A percentile compares a stretch with the other conserved stretches of the same genome.
phyloP scores from a whole-genome alignment of 2,113 vertebrate genomes.

The Ascaphus truei region DNA sequence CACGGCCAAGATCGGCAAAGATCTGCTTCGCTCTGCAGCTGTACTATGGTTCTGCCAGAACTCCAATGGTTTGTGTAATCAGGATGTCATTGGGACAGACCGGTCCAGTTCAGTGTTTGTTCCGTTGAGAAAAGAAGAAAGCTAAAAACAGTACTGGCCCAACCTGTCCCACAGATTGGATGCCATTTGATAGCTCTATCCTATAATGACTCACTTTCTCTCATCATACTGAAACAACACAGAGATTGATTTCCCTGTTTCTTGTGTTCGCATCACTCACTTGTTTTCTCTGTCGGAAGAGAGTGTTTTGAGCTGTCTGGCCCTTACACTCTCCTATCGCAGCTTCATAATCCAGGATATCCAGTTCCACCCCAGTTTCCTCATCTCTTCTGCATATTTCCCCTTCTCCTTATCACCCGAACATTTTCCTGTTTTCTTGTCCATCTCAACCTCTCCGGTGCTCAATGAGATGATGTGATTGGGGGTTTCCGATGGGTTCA shows the following conservation, averaged over 20 bases:
- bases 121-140: too few relatives aligned
- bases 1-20: too few relatives aligned
- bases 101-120: too few relatives aligned
- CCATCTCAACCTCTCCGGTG: slow-evolving; percentile 34
- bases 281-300: background rate
- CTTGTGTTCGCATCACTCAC: background rate
- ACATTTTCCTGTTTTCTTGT: slow-evolving; percentile 59
- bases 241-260: background rate
- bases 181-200: too few relatives aligned
- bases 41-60: too few relatives aligned
- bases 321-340: background rate
- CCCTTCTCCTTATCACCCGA: slow-evolving; percentile 47
- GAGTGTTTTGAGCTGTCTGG: slow-evolving; percentile 10
- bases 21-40: too few relatives aligned
- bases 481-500: slow-evolving; percentile 41
- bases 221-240: too few relatives aligned
- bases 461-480: slow-evolving; percentile 25
- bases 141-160: too few relatives aligned
- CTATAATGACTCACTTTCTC: too few relatives aligned
- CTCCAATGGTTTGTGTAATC: too few relatives aligned
- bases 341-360: background rate
- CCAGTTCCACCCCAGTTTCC: background rate
- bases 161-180: too few relatives aligned
- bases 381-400: slow-evolving; percentile 38
- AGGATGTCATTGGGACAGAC: too few relatives aligned